Conservation (phyloP, 2,113 vertebrate species). For the Siniperca chuatsi region DNA sequence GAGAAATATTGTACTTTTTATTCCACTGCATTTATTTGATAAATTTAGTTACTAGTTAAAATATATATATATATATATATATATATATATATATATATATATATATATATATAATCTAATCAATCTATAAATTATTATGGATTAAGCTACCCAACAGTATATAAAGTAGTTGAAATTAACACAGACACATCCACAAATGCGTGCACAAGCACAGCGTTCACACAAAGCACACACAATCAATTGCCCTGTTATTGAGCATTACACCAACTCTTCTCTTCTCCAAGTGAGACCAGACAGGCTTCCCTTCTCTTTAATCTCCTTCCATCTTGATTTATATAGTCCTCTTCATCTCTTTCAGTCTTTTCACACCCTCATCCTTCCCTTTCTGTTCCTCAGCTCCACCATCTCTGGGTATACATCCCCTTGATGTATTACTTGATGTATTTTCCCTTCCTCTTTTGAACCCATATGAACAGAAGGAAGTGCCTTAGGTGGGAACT, state of each 20-base stretch:
- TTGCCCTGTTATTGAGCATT: conserved; percentile 66
- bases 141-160: no score
- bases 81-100: no score
- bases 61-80: no score
- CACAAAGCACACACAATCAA: conserved; percentile 45
- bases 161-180: neutral
- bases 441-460: conserved; percentile 53
- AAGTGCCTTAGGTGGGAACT: conserved; percentile 43
- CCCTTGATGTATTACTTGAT: conserved; percentile 58
- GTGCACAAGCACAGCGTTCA: neutral
- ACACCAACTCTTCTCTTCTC: conserved; percentile 38
- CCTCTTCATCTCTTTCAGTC: conserved; percentile 68
- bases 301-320: conserved; percentile 68
- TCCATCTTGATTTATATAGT: conserved; percentile 74
- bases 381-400: conserved; percentile 22
- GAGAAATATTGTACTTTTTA: no score
- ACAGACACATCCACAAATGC: conserved; percentile 18
- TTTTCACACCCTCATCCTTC: conserved; percentile 53
- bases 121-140: no score
- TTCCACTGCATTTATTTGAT: no score
- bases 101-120: no score
- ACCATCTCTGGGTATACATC: conserved; percentile 38
- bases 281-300: conserved; percentile 63
- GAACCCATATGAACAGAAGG: conserved; percentile 33
- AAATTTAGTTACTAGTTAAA: no score